Percentiles rank a stretch among this genome's conserved stretches.
phyloP scores from a whole-genome alignment of 2,888 invertebrate species.

The Chloroclysta siterata region DNA sequence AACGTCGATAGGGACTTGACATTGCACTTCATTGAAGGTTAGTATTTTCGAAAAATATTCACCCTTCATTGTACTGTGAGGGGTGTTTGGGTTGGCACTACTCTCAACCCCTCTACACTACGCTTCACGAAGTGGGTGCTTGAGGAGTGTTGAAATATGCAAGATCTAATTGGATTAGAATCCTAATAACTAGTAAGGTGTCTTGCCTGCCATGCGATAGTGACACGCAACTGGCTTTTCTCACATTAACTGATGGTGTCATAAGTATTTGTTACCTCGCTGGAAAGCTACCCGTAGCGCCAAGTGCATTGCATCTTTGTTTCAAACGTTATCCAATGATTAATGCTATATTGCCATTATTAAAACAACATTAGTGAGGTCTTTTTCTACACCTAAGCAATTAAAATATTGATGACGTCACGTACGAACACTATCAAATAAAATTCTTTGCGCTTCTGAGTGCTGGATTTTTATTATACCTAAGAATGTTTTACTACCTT shows the following conservation, averaged over 20 bases:
- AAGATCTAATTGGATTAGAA: not conserved
- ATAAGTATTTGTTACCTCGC: conserved; percentile 50
- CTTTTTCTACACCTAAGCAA: no score
- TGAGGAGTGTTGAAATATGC: not conserved
- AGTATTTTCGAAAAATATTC: not conserved
- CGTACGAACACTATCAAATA: no score
- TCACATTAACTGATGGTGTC: conserved; percentile 50
- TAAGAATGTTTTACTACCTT: no score
- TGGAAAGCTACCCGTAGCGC: conserved; percentile 40
- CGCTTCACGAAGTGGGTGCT: not conserved
- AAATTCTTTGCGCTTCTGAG: no score
- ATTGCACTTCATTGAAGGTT: conserved; percentile 24
- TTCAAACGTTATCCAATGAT: not conserved
- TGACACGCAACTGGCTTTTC: conserved; percentile 44
- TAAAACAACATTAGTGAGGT: no score
- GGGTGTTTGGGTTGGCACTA: not conserved
- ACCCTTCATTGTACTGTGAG: not conserved
- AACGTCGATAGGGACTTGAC: conserved; percentile 33
- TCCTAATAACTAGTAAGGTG: not conserved
- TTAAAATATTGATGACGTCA: no score
- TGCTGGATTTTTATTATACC: no score
- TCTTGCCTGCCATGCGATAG: conserved; percentile 26
- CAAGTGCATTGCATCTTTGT: conserved; percentile 47
- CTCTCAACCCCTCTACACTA: not conserved
- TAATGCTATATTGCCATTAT: not conserved